Evolutionary conservation across 2,888 invertebrate genomes (phyloP).

Genomic region (Mylabris sibirica): DNA sequence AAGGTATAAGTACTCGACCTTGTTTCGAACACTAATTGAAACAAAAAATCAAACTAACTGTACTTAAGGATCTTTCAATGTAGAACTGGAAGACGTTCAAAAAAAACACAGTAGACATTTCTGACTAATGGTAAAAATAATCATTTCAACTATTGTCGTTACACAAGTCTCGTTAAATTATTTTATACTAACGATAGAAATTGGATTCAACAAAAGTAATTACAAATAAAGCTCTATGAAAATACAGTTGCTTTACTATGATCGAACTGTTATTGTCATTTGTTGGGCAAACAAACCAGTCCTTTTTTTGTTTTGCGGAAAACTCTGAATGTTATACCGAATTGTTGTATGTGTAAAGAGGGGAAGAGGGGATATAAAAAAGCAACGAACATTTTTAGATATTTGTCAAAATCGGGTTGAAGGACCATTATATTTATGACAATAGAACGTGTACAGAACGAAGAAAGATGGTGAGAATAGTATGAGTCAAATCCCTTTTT

Average conservation of each 20-base stretch:
- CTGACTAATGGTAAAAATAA: neutral
- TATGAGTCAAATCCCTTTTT: neutral
- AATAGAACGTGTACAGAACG: neutral
- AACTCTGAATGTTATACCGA: neutral
- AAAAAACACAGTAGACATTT: neutral
- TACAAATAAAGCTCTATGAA: slow-evolving; percentile 2
- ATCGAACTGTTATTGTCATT: neutral
- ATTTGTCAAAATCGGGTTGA: slow-evolving; percentile 47
- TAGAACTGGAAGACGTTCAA: neutral
- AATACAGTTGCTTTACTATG: neutral
- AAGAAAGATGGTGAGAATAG: neutral
- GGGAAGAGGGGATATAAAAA: neutral
- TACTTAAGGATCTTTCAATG: neutral
- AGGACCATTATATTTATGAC: slow-evolving; percentile 16
- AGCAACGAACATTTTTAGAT: slow-evolving; percentile 30
- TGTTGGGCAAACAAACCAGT: neutral
- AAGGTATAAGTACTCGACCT: neutral
- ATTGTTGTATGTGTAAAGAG: neutral
- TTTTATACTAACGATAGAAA: neutral
- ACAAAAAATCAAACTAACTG: neutral
- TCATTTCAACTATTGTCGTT: neutral
- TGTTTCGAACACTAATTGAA: neutral
- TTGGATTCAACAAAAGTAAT: neutral
- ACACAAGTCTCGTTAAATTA: neutral
- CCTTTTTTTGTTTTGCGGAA: neutral